Evolutionary conservation across 2,113 vertebrate genomes (phyloP), one percentile per base, ranked within the genome.

Genomic region (Naja naja): DNA sequence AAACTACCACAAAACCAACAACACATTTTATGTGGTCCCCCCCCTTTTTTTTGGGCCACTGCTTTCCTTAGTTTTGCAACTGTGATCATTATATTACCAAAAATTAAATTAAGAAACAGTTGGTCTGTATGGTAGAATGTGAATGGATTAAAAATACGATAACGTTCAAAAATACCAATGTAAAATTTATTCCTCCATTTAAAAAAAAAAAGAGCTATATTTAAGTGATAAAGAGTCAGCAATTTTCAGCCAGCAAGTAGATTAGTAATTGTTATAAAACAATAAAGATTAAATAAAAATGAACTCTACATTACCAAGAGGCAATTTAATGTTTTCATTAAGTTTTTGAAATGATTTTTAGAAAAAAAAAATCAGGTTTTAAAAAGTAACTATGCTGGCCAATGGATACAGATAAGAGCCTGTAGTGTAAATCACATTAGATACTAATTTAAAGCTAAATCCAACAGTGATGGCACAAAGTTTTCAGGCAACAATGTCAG

Each of bases 101-200:
- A 18, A 93, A 95, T 93, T 4, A 81, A 85, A 89, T 90, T 91
- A 90, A 88, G 34, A 52, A 93, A 92, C 69, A 95, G 94, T 94
- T 74, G 94, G 93, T 12, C 4, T 25, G 5, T 18, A 39, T 16
- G 34, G 47, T 90, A 64, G 95, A 95, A 92, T 89, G 93, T 95
- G 93, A 94, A 91, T 90, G 39, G 30, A 89, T 64, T 45, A 87
- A 93, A 93, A 91, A 92, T 18, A 88, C 94, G 88, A 56, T 34
- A 93, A 91, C 0, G 54, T 3, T 92, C 64, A 94, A 95, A 95
- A 45, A 95, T 27, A 93, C 5, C 30, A 49, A 94, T 88, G 92
- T 49, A n/a, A 91, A 95, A 95, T 88, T 92, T 93, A 90, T 43
- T 56, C 60, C 96, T 95, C 89, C 96, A 95, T 91, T 96, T 92